Conservation (phyloP, 2,113 vertebrate genomes). For the Calyptommatus sinebrachiatus region DNA sequence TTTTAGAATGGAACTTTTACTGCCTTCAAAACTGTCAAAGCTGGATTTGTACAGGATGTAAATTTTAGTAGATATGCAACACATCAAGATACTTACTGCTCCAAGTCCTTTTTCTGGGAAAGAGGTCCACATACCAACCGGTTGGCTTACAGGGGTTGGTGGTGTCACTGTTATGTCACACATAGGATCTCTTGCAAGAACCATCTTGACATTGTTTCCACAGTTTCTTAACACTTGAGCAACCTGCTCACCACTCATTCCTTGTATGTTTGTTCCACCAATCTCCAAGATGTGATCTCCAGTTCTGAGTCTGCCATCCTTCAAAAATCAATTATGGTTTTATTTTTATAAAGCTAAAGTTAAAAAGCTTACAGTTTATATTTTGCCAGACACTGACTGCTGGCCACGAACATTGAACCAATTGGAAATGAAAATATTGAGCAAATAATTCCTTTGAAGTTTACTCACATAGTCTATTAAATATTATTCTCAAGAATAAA, state of each 20-base stretch:
- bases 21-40: neutral
- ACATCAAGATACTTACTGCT: conserved; percentile 65
- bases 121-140: conserved; percentile 69
- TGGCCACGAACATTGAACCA: neutral
- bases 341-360: conserved; percentile 6
- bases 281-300: conserved; percentile 95
- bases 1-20: too few relatives aligned
- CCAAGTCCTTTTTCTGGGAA: conserved; percentile 25
- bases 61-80: neutral
- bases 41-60: neutral
- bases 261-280: conserved; percentile 83
- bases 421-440: fast-evolving
- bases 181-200: conserved; percentile 82
- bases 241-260: conserved; percentile 91
- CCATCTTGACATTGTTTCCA: conserved; percentile 85
- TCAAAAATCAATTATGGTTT: conserved; percentile 27
- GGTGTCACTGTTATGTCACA: conserved; percentile 67
- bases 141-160: conserved; percentile 70
- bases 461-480: neutral
- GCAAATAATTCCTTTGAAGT: neutral
- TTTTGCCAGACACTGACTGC: neutral
- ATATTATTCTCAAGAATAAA: neutral
- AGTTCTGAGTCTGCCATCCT: conserved; percentile 90
- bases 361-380: neutral
- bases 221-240: conserved; percentile 90